Evolutionary conservation across 1,140 invertebrate species (phyloP), one percentile per base, ranked within the genome.

Genomic region (Belonocnema kinseyi): DNA sequence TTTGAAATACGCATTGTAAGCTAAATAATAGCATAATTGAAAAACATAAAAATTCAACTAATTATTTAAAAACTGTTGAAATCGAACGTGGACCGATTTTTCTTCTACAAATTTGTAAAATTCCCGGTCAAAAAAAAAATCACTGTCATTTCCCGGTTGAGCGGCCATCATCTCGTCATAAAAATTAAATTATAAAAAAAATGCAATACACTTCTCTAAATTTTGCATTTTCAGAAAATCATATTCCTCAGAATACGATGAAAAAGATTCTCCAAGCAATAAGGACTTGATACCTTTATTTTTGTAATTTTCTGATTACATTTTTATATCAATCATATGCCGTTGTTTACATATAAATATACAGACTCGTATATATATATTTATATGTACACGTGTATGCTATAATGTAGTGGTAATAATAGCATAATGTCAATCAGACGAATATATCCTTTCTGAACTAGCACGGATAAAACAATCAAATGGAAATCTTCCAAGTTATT

Each of bases 281-380:
- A 50, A 54, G 66, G 61, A 72, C 75, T 82, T 79, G 56, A 82
- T 71, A 79, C 75, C 58, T 82, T 84, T 84, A 82, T 84, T 84
- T 77, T 82, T 78, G 56, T 81, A 77, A 84, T 74, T 81, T 52
- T 77, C 77, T 76, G 74, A 77, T 82, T 82, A 84, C 81, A 82
- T 80, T 75, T 80, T 50, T 61, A 61, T 61, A 61, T 61, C 58
- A 61, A 61, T 61, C 58, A 61, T 61, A 61, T 26, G 19, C 21
- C 21, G 26, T 14, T 3, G 26, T 61, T 61, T 40, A 61, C 58
- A 61, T 61, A 61, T 61, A 61, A 61, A 61, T 61, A 61, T 61
- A 61, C 14, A 12, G 2, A 16, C 12, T 26, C 33, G 17, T 72
- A 51, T 51, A 51, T 72, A 72, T 77, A 51, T 72, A 72, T 77